Base-by-base conservation (phyloP, 2,888 invertebrate species). In the Cephalotes varians region DNA sequence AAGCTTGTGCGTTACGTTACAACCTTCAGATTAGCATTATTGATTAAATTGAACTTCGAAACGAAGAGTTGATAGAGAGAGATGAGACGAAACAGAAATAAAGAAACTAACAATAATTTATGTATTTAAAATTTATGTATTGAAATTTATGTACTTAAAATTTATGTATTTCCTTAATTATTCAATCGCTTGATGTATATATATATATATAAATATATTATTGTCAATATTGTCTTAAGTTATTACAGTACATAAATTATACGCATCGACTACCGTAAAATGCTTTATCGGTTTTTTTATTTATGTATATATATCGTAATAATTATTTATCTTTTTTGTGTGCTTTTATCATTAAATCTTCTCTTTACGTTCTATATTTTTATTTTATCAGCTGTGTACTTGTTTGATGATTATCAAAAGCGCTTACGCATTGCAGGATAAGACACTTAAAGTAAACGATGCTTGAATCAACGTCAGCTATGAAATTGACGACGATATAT, bases 21-120 rank as follows among this genome's bases (percentile, higher is more conserved):
- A 56, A 34, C 44, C 25, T 56, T 56, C n/a, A 34, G 12, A n/a
- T 71, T 44, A 31, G 15, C 56, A n/a, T 69, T 79, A 71, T 69
- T 56, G 34, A 79, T 79, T 54, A 71, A 44, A 15, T 69, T 34
- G 2, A 79, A 79, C 18, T 79, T 69, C 0, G 44, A 4, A 69
- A 56, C 18, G 4, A 21, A 44, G 4, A 12, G 9, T 31, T 62
- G 47, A 2, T 25, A 28, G 2, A 10, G 15, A 10, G 31, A 15
- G 9, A 9, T 21, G 3, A 31, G n/a, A 60, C 9, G 4, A 4
- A 1, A 54, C 10, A 28, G 21, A 51, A 67, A 40, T 47, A 18
- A 37, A 64, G 25, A 25, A 18, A 0, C 15, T 74, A n/a, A 49
- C 9, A 49, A 37, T 49, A 25, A 37, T 25, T n/a, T n/a, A n/a